Base-by-base conservation (phyloP, 2,888 invertebrate genomes). In the Bombylius major region DNA sequence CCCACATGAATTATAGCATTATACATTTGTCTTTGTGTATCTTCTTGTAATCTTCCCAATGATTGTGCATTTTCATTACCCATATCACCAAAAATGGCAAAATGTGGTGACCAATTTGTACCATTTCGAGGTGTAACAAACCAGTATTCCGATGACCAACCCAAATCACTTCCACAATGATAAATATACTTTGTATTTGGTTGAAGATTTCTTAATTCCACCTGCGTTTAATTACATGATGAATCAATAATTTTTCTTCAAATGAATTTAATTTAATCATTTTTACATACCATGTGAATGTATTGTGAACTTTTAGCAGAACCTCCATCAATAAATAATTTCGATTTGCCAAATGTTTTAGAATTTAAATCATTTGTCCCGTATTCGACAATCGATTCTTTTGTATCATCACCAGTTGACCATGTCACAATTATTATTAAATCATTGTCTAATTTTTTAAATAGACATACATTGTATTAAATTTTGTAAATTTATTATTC, bases 71-170 rank as follows among this genome's bases (percentile, higher is more conserved):
- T 96, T 63, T 83, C 84, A 69, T 88, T 89, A 39, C 97, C 97
- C 87, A 98, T 84, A 71, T 97, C 97, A 0, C 97, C 97, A 68
- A 84, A 96, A 63, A 97, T 82, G 34, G 89, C 95, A 47, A 95
- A 76, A 31, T 80, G 79, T 0, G 93, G 89, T 23, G 82, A 78
- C 92, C 92, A 94, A 60, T 83, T 68, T 33, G 78, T 77, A 13
- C 80, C 79, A 3, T 74, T 71, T 1, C 87, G 87, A 1, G 82
- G 77, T 0, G 92, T 89, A 63, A 75, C 79, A 73, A 96, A 90
- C 67, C 78, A 82, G 72, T 87, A 94, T 64, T 80, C 62, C 44
- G 82, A 78, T 0, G 94, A 94, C 93, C 93, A 94, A 0, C 91
- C 92, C 58, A 78, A 70, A 11, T 75, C 68, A 59, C 90, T 89